phyloP scores from a whole-genome alignment of 2,888 invertebrate genomes.

The Morpho helenor region DNA sequence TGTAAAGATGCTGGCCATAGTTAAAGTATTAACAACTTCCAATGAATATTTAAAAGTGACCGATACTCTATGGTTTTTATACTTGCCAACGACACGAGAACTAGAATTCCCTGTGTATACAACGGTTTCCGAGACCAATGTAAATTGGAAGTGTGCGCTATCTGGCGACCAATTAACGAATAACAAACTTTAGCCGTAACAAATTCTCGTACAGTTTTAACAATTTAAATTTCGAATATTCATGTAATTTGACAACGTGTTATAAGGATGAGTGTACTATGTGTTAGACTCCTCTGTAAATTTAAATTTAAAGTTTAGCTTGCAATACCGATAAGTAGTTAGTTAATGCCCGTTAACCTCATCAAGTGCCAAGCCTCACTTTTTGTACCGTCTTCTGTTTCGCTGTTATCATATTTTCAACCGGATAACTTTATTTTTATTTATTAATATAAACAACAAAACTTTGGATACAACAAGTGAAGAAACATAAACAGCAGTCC shows the following conservation, averaged over 20 bases:
- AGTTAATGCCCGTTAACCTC: no score
- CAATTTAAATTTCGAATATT: constrained; percentile 67
- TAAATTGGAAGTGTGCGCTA: constrained; percentile 38
- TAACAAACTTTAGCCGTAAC: constrained; percentile 72
- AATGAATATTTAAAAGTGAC: constrained; percentile 65
- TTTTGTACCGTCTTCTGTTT: no score
- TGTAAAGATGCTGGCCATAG: constrained; percentile 58
- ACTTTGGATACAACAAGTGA: no score
- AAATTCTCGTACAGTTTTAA: constrained; percentile 76
- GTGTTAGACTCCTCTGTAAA: not conserved
- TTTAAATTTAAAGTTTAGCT: no score
- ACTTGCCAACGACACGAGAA: constrained; percentile 29
- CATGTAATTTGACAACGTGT: constrained; percentile 60
- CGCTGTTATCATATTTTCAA: no score
- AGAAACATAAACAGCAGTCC: no score
- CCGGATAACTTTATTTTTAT: no score
- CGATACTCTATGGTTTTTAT: constrained; percentile 39
- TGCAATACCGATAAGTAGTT: no score
- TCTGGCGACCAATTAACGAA: constrained; percentile 70
- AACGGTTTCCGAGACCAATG: constrained; percentile 27
- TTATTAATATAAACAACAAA: no score
- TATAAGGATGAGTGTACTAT: constrained; percentile 24
- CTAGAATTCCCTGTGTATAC: constrained; percentile 3
- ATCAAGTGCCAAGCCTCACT: no score
- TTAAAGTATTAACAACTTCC: constrained; percentile 62